Evolutionary conservation across 2,888 invertebrate species (phyloP).

Genomic region (Xanthia icteritia): DNA sequence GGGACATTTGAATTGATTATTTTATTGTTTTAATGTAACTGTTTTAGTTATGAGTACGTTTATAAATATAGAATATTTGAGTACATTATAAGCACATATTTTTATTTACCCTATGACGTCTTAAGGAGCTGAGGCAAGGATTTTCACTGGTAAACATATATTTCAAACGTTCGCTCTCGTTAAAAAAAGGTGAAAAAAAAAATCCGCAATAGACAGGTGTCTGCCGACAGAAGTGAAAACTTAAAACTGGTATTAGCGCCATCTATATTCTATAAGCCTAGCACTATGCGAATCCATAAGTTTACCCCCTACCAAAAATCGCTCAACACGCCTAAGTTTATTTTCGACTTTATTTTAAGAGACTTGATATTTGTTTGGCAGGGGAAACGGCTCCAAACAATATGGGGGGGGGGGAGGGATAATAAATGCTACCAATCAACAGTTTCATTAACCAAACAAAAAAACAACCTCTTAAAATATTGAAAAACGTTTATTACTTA

Average conservation of each 20-base stretch:
- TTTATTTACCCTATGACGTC: not conserved
- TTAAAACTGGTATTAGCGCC: no score
- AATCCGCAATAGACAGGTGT: no score
- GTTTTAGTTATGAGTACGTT: slow-evolving; percentile 57
- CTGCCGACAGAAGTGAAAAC: no score
- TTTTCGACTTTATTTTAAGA: not conserved
- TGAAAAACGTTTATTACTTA: slow-evolving; percentile 20
- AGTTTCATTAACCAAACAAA: not conserved
- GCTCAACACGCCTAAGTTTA: no score
- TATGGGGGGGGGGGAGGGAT: not conserved
- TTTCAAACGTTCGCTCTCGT: not conserved
- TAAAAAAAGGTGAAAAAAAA: not conserved
- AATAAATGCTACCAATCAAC: not conserved
- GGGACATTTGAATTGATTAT: slow-evolving; percentile 46
- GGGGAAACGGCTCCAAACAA: no score
- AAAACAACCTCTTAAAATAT: not conserved
- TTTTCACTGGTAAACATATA: not conserved
- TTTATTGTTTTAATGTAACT: slow-evolving; percentile 56
- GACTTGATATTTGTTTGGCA: slow-evolving; percentile 1
- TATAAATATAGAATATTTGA: slow-evolving; percentile 60
- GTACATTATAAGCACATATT: slow-evolving; percentile 23
- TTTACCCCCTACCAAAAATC: no score
- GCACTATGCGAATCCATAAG: no score
- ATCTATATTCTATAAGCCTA: no score
- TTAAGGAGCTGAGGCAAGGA: not conserved